Evolutionary conservation across 2,888 invertebrate genomes (phyloP).

Genomic region (Argyresthia goedartella): DNA sequence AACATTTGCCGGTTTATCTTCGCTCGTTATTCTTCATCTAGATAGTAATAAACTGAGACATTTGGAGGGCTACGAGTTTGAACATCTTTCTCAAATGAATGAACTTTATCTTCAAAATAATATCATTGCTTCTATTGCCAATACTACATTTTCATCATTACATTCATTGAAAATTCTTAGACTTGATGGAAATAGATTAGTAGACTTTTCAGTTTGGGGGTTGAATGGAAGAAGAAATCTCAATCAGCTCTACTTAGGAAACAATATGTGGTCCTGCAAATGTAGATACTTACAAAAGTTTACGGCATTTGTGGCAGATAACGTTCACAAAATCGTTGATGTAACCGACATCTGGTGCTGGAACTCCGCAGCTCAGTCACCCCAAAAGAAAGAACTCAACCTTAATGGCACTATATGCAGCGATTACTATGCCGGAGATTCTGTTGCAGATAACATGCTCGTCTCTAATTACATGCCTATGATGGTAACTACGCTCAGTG

Average conservation of each 20-base stretch:
- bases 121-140: conserved; percentile 80
- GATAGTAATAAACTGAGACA: conserved; percentile 87
- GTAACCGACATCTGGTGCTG: conserved; percentile 83
- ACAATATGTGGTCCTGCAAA: conserved; percentile 91
- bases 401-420: conserved; percentile 88
- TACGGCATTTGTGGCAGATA: conserved; percentile 84
- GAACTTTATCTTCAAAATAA: conserved; percentile 91
- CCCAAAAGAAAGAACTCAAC: conserved; percentile 82
- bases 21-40: conserved; percentile 84
- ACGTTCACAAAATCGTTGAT: conserved; percentile 81
- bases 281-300: conserved; percentile 89
- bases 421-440: conserved; percentile 86
- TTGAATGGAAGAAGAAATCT: conserved; percentile 75
- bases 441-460: conserved; percentile 84
- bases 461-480: conserved; percentile 87
- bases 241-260: conserved; percentile 80
- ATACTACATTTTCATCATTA: conserved; percentile 82
- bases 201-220: conserved; percentile 84
- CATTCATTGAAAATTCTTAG: conserved; percentile 82
- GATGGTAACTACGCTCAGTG: conserved; percentile 82
- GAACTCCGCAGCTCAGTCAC: conserved; percentile 76
- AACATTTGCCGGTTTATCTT: conserved; percentile 87
- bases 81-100: conserved; percentile 81
- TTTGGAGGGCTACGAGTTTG: conserved; percentile 87
- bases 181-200: conserved; percentile 86